Evolutionary conservation across 2,797 vertebrate genomes (phyloP), one percentile per base, ranked within the genome.

Genomic region (Etheostoma perlongum): DNA sequence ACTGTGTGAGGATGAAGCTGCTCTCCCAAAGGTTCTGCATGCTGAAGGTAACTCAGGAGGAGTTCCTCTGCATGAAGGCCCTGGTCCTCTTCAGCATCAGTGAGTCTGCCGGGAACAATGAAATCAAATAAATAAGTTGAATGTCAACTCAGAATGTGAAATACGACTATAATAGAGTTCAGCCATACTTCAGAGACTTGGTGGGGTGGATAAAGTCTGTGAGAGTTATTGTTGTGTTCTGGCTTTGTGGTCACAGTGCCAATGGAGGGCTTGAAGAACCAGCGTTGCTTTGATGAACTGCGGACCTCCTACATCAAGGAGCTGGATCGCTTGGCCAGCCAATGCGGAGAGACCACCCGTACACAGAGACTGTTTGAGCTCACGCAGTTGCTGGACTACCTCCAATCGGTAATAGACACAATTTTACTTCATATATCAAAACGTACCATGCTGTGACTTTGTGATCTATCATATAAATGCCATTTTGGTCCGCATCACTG

Each of bases 251-350:
- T 93, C 77, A 79, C 94, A 99, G 97, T 99, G 94, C 97, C 97
- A 78, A 95, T 97, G 89, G 96, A 97, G 84, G 97, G 97, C 73
- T 94, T 98, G 92, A 98, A 96, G 94, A 97, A 95, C 90, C 97
- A 98, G 94, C 96, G 94, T 63, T 96, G 96, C 90, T 99, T 99
- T 61, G 97, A 99, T 85, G 96, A 98, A 87, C 96, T 99, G 88
- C 96, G 97, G 89, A 96, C 96, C 96, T 97, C 97, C 93, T 99
- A 98, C 94, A 97, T 99, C 79, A 98, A 97, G 91, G 97, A 99
- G 91, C 95, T 99, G 54, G 97, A 97, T 87, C 97, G 97, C 58
- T 95, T 98, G 92, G 97, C 96, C 44, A 96, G 96, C 87, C 95
- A 95, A 93, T 94, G 94, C 72, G 95, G 96, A 82, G 97, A 97